Evolutionary conservation across 2,113 vertebrate species (phyloP).

Genomic region (Quiscalus mexicanus): DNA sequence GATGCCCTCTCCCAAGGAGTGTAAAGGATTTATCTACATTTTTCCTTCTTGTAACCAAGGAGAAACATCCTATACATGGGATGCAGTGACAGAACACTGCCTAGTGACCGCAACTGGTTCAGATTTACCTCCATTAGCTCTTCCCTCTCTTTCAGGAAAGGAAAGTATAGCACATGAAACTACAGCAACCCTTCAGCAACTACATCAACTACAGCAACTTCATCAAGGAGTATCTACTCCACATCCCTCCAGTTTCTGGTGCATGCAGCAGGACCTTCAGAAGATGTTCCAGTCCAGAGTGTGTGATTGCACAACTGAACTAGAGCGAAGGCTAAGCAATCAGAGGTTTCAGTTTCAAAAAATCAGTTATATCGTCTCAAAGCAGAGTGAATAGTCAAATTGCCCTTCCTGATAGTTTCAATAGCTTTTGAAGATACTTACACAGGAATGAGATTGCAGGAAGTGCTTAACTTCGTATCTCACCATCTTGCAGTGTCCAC

Average conservation of each 20-base stretch:
- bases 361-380: not conserved
- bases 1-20: not conserved
- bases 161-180: not conserved
- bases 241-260: not conserved
- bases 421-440: not conserved
- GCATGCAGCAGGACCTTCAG: rapidly evolving
- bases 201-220: not conserved
- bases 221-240: not conserved
- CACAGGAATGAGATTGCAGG: constrained; percentile 26
- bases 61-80: not conserved
- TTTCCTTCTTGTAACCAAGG: not conserved
- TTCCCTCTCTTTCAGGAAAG: not conserved
- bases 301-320: not conserved
- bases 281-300: not conserved
- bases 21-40: not conserved
- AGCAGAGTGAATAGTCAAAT: not conserved
- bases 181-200: not conserved
- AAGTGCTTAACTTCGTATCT: not conserved
- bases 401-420: not conserved
- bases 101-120: not conserved
- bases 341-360: not conserved
- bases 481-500: not conserved
- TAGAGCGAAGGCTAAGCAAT: not conserved
- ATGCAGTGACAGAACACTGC: not conserved
- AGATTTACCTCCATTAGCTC: not conserved